Base-by-base conservation (phyloP, 1,140 invertebrate genomes). In the Bombus haemorrhoidalis region DNA sequence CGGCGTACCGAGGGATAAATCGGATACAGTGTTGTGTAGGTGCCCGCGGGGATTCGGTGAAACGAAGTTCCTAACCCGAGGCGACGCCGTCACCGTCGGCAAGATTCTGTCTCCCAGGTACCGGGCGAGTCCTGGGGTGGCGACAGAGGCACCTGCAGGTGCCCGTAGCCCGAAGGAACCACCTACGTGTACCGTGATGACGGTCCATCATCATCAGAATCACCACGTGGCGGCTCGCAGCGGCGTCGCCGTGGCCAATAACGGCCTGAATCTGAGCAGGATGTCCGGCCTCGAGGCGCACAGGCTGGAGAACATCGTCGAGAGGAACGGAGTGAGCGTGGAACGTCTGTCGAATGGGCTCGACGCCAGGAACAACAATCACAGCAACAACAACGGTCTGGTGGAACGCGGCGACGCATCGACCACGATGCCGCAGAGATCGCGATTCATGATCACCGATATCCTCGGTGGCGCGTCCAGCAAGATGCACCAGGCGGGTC, bases 401-500 rank as follows among this genome's bases (percentile, higher is more conserved):
- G 91, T 91, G 9, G 91, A 90, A 5, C 80, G 91, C 1, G 87
- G 87, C 64, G 85, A 87, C 39, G 94, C 93, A 8, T 66, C 95
- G 62, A 96, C 96, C 78, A 95, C 96, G 88, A 96, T 95, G 95
- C 96, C 96, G 66, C 96, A 97, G 72, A 96, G 97, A 75, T 97
- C 97, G 37, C 95, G 97, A 66, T 98, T 97, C 94, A 97, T 97
- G 97, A 97, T 97, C 94, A 97, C 97, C 69, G 97, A 98, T 89
- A 97, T 98, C 81, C 94, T 97, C 78, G 97, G 97, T 74, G 96
- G 96, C 10, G 96, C 94, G 6, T 92, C 94, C 2, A 95, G 94
- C 74, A 90, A 91, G 71, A 81, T 85, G 78, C 89, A 90, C 18
- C 94, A 94, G 18, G 88, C 93, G 4, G 92, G 91, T 28, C 69